A percentile compares a stretch with the other conserved stretches of the same genome.
Evolutionary conservation across 2,888 invertebrate genomes (phyloP).

Genomic region (Lordiphosa andalusiaca): DNA sequence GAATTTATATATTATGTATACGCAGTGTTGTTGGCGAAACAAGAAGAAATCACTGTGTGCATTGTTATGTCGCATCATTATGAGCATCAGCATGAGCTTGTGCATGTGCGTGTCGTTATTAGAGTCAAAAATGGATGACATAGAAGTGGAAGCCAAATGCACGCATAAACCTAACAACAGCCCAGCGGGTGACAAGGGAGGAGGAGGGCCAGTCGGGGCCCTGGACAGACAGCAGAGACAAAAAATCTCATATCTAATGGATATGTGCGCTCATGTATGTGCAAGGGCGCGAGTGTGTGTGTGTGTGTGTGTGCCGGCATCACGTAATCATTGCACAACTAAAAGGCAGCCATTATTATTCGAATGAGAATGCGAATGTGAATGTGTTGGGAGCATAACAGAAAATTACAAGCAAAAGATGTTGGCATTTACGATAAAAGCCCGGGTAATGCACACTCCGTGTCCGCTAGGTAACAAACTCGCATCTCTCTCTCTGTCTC

Average conservation of each 20-base stretch:
- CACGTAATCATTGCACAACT: constrained; percentile 73
- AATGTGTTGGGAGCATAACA: constrained; percentile 66
- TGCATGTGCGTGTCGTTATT: constrained; percentile 38
- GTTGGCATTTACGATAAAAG: constrained; percentile 75
- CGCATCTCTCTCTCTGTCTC: neutral
- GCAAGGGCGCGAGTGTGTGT: constrained; percentile 25
- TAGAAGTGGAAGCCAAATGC: constrained; percentile 61
- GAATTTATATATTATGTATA: constrained; percentile 44
- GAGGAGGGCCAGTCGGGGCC: neutral
- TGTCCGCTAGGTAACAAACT: neutral
- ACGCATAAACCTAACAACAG: constrained; percentile 43
- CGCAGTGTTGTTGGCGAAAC: constrained; percentile 20
- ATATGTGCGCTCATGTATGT: constrained; percentile 39
- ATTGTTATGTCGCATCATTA: constrained; percentile 32
- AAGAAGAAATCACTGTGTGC: constrained; percentile 37
- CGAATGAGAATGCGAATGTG: constrained; percentile 60
- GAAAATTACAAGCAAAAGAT: constrained; percentile 75
- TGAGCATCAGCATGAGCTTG: constrained; percentile 12
- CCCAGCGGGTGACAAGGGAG: constrained; percentile 5
- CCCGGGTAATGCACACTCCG: constrained; percentile 61
- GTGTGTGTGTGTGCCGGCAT: constrained; percentile 58
- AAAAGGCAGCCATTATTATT: constrained; percentile 74
- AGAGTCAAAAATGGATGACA: constrained; percentile 56
- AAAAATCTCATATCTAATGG: constrained; percentile 69
- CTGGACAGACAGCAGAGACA: constrained; percentile 44